Base-by-base conservation (phyloP, 2,113 vertebrate species). In the Zeus faber region DNA sequence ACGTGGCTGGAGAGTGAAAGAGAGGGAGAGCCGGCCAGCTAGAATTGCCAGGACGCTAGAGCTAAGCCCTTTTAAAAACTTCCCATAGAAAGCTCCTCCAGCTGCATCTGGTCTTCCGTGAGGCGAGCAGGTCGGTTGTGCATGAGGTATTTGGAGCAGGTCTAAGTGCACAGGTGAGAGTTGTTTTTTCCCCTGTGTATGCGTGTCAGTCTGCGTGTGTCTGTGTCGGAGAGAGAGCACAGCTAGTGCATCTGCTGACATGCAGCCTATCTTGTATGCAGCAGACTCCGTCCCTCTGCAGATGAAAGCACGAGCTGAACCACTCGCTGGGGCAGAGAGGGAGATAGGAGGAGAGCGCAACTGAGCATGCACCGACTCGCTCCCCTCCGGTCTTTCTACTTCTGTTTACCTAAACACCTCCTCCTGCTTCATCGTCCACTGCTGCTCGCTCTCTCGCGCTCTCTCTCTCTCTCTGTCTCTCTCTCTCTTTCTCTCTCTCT, bases 311-410 rank as follows among this genome's bases (percentile, higher is more conserved):
- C 21, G 43, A 62, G 40, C 52, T 4, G 48, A 44, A 25, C 26
- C 54, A 49, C 59, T 62, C 25, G 35, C 69, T 54, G 51, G 48
- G 55, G 26, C 60, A 62, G 53, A 18, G 47, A 11, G 44, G 24
- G 44, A 46, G 57, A 7, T 48, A 54, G 49, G 26, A 20, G 1
- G n/a, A 49, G 16, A 49, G 53, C 31, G 49, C 25, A 21, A 71
- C 71, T 77, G 79, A 70, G 74, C 70, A 81, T 77, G 79, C 73
- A 71, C 80, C 1, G 40, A 33, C 13, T 65, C 64, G 50, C 60
- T 59, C 29, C 50, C 58, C 40, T 52, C 60, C 46, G 54, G 35
- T 40, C 29, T 29, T 40, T 44, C 33, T 61, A 41, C 46, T 61
- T 52, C 49, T 48, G 40, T 65, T 18, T 35, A 48, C 45, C 60